Evolutionary conservation across 2,113 vertebrate species (phyloP).

Genomic region (Colossoma macropomum): DNA sequence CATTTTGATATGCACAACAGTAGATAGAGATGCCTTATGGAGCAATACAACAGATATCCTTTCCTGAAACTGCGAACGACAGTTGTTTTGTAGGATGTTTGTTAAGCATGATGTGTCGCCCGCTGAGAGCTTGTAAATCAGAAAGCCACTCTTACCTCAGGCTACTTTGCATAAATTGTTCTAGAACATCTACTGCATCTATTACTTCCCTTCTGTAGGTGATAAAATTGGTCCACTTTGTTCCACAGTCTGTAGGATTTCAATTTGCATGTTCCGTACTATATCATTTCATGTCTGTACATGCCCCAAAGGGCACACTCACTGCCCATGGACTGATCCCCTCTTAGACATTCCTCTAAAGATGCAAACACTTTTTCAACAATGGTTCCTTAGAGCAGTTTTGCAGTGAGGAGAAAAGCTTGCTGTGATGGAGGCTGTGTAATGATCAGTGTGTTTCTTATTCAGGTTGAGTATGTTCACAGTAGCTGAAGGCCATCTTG

Average conservation of each 20-base stretch:
- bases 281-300: background rate
- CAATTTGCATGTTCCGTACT: background rate
- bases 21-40: background rate
- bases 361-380: background rate
- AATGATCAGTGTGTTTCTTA: constrained; percentile 4
- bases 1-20: background rate
- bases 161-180: background rate
- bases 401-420: background rate
- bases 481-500: constrained; percentile 38
- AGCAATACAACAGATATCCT: background rate
- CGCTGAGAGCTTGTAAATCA: background rate
- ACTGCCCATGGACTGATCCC: background rate
- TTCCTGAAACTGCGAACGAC: background rate
- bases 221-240: background rate
- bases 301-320: background rate
- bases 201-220: background rate
- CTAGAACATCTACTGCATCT: background rate
- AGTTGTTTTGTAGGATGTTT: background rate
- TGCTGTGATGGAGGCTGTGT: background rate
- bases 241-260: background rate
- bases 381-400: background rate
- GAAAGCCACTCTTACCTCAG: background rate
- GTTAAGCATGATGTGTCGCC: background rate
- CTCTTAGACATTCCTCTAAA: background rate
- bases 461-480: constrained; percentile 15